Evolutionary conservation across 2,888 invertebrate species (phyloP).

Genomic region (Steinernema carpocapsae): DNA sequence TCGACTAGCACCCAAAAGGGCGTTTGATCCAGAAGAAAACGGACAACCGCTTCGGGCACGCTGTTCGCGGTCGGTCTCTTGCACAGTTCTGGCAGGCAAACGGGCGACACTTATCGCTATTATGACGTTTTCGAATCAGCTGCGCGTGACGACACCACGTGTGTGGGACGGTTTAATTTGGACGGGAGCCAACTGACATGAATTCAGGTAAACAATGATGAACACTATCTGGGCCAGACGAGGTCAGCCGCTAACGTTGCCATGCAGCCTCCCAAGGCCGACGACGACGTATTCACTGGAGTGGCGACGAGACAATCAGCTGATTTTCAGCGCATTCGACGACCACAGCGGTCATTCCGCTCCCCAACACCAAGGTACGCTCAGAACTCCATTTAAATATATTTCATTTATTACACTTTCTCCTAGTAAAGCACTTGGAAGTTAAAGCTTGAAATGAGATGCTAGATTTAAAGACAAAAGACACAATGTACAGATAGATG

Average conservation of each 20-base stretch:
- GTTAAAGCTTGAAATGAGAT: neutral
- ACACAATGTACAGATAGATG: neutral
- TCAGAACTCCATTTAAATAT: slow-evolving; percentile 30
- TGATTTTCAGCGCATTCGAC: slow-evolving; percentile 58
- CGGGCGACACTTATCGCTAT: neutral
- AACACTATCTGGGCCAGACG: slow-evolving; percentile 55
- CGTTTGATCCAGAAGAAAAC: too few relatives aligned
- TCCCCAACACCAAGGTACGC: slow-evolving; percentile 54
- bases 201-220: slow-evolving; percentile 45
- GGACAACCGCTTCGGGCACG: neutral
- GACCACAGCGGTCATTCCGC: slow-evolving; percentile 54
- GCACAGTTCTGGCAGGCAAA: neutral
- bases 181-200: neutral
- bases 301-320: slow-evolving; percentile 56
- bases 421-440: neutral
- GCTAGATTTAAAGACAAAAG: neutral
- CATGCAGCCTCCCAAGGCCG: slow-evolving; percentile 47
- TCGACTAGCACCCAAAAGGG: too few relatives aligned
- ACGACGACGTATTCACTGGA: slow-evolving; percentile 53
- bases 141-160: slow-evolving; percentile 8
- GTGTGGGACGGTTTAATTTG: slow-evolving; percentile 8
- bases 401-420: neutral
- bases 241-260: slow-evolving; percentile 51
- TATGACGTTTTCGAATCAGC: slow-evolving; percentile 4
- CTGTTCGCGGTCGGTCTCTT: neutral